Conservation (phyloP, 2,888 invertebrate species). For the Eurois occulta region DNA sequence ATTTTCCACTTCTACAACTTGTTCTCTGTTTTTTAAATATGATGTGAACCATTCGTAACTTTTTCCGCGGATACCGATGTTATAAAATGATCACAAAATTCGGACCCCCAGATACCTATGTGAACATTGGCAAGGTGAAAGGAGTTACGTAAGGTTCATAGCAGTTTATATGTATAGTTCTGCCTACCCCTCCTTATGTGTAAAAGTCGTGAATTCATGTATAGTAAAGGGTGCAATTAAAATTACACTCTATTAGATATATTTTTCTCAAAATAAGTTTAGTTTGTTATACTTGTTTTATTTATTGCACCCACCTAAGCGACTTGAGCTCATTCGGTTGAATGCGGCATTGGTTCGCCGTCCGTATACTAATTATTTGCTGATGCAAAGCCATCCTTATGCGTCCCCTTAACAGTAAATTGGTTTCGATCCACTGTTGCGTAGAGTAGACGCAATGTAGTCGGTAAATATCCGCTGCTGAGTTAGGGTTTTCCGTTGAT, state of each 20-base stretch:
- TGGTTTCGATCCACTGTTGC: slow-evolving; percentile 49
- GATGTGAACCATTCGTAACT: no score
- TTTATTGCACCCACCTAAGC: slow-evolving; percentile 4
- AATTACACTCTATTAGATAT: neutral
- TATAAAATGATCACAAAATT: no score
- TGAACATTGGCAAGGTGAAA: no score
- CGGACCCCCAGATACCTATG: no score
- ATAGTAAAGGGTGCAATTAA: no score
- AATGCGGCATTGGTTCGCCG: slow-evolving; percentile 36
- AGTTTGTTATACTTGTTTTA: neutral
- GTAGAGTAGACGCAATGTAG: slow-evolving; percentile 47
- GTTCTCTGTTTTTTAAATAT: no score
- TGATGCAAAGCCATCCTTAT: slow-evolving; percentile 60
- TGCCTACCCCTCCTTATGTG: no score
- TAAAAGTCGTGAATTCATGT: no score
- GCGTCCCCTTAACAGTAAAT: slow-evolving; percentile 57
- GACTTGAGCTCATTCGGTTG: slow-evolving; percentile 29
- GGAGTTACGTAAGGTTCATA: no score
- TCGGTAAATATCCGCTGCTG: slow-evolving; percentile 40
- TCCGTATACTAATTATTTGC: slow-evolving; percentile 62
- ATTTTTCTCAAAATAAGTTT: neutral
- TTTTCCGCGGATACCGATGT: no score
- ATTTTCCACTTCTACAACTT: no score
- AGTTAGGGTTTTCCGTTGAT: slow-evolving; percentile 27
- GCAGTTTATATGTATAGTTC: no score